Evolutionary conservation across 1,140 invertebrate species (phyloP).

Genomic region (Cherax destructor): DNA sequence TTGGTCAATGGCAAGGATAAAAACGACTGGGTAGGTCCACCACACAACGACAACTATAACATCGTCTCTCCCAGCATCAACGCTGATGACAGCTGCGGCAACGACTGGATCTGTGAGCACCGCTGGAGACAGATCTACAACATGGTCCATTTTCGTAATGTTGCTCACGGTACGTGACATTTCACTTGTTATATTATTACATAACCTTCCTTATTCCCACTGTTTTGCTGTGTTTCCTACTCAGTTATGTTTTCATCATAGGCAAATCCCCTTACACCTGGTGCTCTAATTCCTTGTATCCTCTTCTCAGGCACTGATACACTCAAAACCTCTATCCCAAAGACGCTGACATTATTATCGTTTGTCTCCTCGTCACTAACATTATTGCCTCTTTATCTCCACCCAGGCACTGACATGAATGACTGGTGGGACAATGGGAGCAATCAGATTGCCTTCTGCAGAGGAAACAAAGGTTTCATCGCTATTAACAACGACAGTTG

Average conservation of each 20-base stretch:
- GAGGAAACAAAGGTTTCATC: slow-evolving; percentile 83
- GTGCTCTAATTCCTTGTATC: too few relatives aligned
- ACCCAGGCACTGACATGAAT: slow-evolving; percentile 76
- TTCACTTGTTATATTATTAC: too few relatives aligned
- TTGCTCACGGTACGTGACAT: slow-evolving; percentile 76
- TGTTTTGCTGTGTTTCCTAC: too few relatives aligned
- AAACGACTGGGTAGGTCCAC: slow-evolving; percentile 78
- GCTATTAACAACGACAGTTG: slow-evolving; percentile 82
- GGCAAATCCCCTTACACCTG: too few relatives aligned
- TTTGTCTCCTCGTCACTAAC: too few relatives aligned
- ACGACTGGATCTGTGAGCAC: slow-evolving; percentile 93
- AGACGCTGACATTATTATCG: too few relatives aligned
- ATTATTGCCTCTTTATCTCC: background rate
- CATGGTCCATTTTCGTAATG: slow-evolving; percentile 87
- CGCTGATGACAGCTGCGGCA: slow-evolving; percentile 82
- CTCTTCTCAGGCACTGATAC: too few relatives aligned
- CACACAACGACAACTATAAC: slow-evolving; percentile 80
- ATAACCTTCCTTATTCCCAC: too few relatives aligned
- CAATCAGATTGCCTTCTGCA: slow-evolving; percentile 86
- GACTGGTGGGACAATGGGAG: slow-evolving; percentile 86
- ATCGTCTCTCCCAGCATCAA: slow-evolving; percentile 82
- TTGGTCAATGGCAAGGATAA: slow-evolving; percentile 69
- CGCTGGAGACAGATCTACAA: slow-evolving; percentile 88
- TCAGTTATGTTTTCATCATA: too few relatives aligned
- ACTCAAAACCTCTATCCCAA: too few relatives aligned